Percentiles rank a stretch among this genome's conserved stretches.
Conservation (phyloP, 2,797 vertebrate genomes). For the Myoxocephalus aenaeus region DNA sequence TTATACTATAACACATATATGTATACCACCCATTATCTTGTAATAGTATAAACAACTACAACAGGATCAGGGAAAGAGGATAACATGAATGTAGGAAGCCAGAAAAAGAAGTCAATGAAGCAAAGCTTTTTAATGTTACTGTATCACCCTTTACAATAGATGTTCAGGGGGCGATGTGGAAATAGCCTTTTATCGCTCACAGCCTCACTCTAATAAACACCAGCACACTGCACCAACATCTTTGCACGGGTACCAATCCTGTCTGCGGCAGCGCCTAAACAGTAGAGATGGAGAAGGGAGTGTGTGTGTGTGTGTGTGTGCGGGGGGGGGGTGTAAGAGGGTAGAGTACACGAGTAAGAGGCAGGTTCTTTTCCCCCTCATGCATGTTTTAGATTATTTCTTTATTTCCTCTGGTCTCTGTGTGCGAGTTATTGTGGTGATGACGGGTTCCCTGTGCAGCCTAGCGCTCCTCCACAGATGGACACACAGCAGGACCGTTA, state of each 20-base stretch:
- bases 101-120: constrained; percentile 14
- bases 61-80: background rate
- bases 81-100: constrained; percentile 1
- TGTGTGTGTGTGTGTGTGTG: constrained; percentile 22
- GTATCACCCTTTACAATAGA: constrained; percentile 13
- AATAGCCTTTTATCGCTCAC: constrained; percentile 30
- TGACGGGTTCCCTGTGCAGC: constrained; percentile 58
- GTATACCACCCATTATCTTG: constrained; percentile 3
- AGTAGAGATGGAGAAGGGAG: constrained; percentile 62
- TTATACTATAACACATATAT: background rate
- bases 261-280: constrained; percentile 74
- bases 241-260: constrained; percentile 61
- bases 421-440: constrained; percentile 57
- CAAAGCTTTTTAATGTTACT: constrained; percentile 23
- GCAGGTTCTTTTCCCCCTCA: constrained; percentile 47
- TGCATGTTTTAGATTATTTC: constrained; percentile 68
- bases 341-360: constrained; percentile 45
- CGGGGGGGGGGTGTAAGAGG: background rate
- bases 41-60: constrained; percentile 26
- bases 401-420: constrained; percentile 42
- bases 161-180: constrained; percentile 11
- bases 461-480: constrained; percentile 66
- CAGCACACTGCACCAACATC: constrained; percentile 75
- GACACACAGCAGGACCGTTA: constrained; percentile 71
- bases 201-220: constrained; percentile 46